Base-by-base conservation (phyloP, 2,113 vertebrate genomes). In the Garra rufa region DNA sequence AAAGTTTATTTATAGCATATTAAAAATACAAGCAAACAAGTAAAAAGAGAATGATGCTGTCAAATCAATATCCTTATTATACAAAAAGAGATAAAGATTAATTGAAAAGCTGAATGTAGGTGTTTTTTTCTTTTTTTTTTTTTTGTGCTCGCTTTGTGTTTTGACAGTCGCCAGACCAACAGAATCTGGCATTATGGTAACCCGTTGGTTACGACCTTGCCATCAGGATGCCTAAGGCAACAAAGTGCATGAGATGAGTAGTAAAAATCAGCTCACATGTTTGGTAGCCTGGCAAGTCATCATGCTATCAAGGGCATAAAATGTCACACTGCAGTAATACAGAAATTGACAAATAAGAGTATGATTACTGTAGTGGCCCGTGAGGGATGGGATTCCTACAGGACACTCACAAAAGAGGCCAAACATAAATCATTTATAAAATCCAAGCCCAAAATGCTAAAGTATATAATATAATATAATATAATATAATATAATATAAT, bases 151-250 rank as follows among this genome's bases (percentile, higher is more conserved):
- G 34, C 19, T 7, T 61, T 73, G 21, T 44, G 55, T 24, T 73
- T 11, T 73, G 69, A n/a, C 52, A 61, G 57, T 78, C 44, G 34
- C 34, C 41, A 67, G 78, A 81, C 9, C 19, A 50, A 81, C 5
- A 61, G 15, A 43, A 44, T 61, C 55, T 43, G 52, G 76, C 21
- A 24, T 24, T 41, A 65, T n/a, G 13, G 34, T 10, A 80, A 46
- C n/a, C 57, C n/a, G 6, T 26, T 80, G 77, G 77, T 80, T 50
- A 83, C 9, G 28, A 41, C 82, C 73, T 74, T 83, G 73, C 63
- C 57, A 63, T 3, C 41, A 84, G 59, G 38, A 74, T 14, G 55
- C 67, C 41, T 21, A n/a, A 34, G 74, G 73, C 77, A 80, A 80
- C 52, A 41, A 43, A 41, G 57, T 19, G 38, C 55, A 63, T 38